These are phyloP conservation scores for Brachionichthys hirsutus DNA, from an alignment of 2,113 vertebrate genomes.

Conservation along the genomic window DNA sequence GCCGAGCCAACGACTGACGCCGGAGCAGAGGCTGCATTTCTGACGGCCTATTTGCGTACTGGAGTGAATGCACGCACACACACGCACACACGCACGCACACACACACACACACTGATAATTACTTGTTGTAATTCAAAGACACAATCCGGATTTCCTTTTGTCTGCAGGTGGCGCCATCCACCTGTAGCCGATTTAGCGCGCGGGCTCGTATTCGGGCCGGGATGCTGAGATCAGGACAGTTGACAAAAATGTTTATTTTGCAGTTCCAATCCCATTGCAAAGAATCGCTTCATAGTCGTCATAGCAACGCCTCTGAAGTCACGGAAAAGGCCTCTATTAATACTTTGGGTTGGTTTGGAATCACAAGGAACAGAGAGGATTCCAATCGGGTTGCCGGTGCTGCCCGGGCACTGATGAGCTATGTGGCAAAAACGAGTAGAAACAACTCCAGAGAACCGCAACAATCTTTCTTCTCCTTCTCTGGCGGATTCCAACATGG, in stretches of 20 bases:
- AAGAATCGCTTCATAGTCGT: too few relatives aligned
- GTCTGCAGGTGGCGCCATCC: background rate
- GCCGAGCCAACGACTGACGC: background rate
- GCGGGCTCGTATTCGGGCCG: too few relatives aligned
- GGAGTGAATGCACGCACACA: constrained; percentile 28
- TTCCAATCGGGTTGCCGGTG: too few relatives aligned
- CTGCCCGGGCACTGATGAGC: too few relatives aligned
- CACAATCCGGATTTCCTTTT: constrained; percentile 24
- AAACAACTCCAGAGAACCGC: background rate
- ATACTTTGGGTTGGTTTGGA: too few relatives aligned
- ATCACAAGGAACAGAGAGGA: too few relatives aligned
- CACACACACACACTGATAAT: constrained; percentile 58
- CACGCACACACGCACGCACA: constrained; percentile 27
- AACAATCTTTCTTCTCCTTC: constrained; percentile 21
- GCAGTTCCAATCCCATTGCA: too few relatives aligned
- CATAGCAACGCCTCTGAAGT: too few relatives aligned
- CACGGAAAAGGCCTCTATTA: too few relatives aligned
- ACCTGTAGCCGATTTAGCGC: too few relatives aligned
- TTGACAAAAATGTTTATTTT: too few relatives aligned
- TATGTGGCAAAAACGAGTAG: background rate
- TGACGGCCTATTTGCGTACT: constrained; percentile 30
- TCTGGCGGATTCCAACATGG: constrained; percentile 5
- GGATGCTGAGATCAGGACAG: too few relatives aligned
- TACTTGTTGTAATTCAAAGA: constrained; percentile 55
- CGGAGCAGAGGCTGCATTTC: constrained; percentile 29